Evolutionary conservation across 1,140 invertebrate genomes (phyloP).

Genomic region (Octopus sinensis): DNA sequence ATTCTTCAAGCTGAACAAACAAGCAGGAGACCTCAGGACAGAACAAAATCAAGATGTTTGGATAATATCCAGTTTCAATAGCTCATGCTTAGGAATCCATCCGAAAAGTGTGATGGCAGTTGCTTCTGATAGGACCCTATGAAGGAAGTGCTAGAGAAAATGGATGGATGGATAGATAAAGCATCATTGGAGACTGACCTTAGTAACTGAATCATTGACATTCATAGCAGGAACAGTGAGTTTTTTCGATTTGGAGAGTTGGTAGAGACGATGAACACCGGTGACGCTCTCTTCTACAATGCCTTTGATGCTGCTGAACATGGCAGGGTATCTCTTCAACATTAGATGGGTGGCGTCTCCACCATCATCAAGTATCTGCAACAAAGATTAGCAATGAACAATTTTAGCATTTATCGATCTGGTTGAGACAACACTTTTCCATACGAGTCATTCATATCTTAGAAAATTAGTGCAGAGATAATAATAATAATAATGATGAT

Average conservation of each 20-base stretch:
- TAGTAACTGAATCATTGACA: constrained; percentile 97
- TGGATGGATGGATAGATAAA: neutral
- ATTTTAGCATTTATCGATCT: too few species aligned
- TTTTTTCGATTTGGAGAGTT: constrained; percentile 91
- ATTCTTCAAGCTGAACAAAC: too few species aligned
- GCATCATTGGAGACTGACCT: constrained; percentile 56
- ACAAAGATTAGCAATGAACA: neutral
- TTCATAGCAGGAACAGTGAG: constrained; percentile 98
- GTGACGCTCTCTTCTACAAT: constrained; percentile 98
- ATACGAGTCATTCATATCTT: too few species aligned
- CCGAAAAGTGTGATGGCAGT: neutral
- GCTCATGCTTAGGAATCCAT: too few species aligned
- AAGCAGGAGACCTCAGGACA: too few species aligned
- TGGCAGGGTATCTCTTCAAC: constrained; percentile 91
- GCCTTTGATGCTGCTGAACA: constrained; percentile 94
- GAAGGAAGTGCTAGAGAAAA: neutral
- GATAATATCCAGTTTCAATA: too few species aligned
- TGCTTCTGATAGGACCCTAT: neutral
- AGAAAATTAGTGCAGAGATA: too few species aligned
- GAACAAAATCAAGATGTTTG: too few species aligned
- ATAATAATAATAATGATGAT: too few species aligned
- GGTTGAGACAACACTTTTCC: too few species aligned
- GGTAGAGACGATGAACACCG: constrained; percentile 93
- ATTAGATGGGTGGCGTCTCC: constrained; percentile 95
- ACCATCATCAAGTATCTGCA: constrained; percentile 89